A percentile compares a stretch with the other conserved stretches of the same genome.
These are phyloP conservation scores for Sclerodermus sp. DNA, from an alignment of 2,888 invertebrate genomes.

Conservation along the genomic window DNA sequence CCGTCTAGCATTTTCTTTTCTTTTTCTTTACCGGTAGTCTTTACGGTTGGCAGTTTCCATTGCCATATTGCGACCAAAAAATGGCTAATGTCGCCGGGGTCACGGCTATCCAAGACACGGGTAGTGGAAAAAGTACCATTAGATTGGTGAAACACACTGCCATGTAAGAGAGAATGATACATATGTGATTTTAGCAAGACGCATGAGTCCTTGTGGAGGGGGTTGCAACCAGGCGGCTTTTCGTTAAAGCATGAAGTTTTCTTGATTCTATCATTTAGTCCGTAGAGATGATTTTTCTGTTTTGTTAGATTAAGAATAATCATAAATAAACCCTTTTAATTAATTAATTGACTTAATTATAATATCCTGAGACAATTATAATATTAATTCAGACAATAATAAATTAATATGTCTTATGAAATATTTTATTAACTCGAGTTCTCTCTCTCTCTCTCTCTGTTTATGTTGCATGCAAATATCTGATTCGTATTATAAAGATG, in stretches of 20 bases:
- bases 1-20: constrained; percentile 40
- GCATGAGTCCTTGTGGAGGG: constrained; percentile 44
- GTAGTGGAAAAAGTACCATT: constrained; percentile 58
- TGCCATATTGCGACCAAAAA: constrained; percentile 94
- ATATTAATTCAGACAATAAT: too few species aligned
- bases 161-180: constrained; percentile 49
- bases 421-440: too few species aligned
- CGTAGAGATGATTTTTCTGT: too few species aligned
- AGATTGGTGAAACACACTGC: constrained; percentile 57
- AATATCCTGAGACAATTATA: too few species aligned
- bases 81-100: constrained; percentile 63
- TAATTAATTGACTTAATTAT: too few species aligned
- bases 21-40: constrained; percentile 67
- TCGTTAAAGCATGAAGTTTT: constrained; percentile 46
- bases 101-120: constrained; percentile 56
- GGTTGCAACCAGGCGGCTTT: constrained; percentile 47
- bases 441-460: constrained; percentile 37
- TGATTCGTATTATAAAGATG: constrained; percentile 11
- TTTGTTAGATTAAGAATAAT: too few species aligned
- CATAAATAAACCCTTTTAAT: too few species aligned
- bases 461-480: constrained; percentile 49
- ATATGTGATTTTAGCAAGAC: constrained; percentile 36
- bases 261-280: constrained; percentile 16
- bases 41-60: constrained; percentile 95
- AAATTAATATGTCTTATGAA: too few species aligned